Percentiles rank a stretch among this genome's conserved stretches.
Conservation (phyloP, 1,140 invertebrate species). For the Cotesia vestalis region DNA sequence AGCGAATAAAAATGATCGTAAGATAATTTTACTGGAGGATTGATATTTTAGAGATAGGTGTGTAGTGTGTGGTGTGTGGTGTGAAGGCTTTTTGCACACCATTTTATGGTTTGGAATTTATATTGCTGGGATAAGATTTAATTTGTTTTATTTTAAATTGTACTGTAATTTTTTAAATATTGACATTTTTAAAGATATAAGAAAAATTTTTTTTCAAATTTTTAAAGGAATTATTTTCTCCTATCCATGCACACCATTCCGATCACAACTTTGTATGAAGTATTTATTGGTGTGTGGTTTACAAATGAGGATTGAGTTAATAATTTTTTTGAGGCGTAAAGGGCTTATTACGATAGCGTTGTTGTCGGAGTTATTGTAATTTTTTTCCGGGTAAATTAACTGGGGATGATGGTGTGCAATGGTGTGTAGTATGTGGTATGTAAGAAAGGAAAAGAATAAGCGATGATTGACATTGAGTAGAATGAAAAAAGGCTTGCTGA, state of each 20-base stretch:
- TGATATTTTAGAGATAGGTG: background rate
- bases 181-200: too few species aligned
- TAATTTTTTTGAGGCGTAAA: background rate
- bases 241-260: too few species aligned
- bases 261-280: background rate
- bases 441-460: background rate
- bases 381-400: background rate
- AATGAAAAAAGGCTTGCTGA: background rate
- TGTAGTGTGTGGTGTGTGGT: too few species aligned
- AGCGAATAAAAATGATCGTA: constrained; percentile 25
- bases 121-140: background rate
- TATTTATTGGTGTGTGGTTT: background rate
- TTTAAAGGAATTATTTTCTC: background rate
- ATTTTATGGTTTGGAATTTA: too few species aligned
- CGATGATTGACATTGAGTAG: background rate
- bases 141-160: background rate
- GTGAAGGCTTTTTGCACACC: too few species aligned
- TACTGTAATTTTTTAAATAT: too few species aligned
- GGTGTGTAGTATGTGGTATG: background rate
- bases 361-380: background rate
- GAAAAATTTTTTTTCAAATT: background rate
- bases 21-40: constrained; percentile 11
- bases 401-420: background rate
- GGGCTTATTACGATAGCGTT: too few species aligned
- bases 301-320: background rate